phyloP scores from a whole-genome alignment of 2,797 vertebrate genomes.

The Hoplostethus atlanticus region DNA sequence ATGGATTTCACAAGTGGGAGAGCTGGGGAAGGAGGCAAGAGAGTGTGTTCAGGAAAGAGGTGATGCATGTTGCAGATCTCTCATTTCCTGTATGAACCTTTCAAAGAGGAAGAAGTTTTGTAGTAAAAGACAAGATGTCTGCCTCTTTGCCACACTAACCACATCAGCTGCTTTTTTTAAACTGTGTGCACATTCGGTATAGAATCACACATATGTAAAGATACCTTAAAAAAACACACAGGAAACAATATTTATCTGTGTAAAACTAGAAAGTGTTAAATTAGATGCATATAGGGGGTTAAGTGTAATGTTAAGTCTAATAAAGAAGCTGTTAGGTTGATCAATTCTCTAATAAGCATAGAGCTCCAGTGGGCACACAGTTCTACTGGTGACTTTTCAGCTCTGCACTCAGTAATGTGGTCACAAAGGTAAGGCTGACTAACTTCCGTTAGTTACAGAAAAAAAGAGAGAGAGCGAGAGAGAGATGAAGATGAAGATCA shows the following conservation, averaged over 20 bases:
- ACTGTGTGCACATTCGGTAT: neutral
- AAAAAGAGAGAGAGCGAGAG: conserved; percentile 22
- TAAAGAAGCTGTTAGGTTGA: neutral
- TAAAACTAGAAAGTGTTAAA: too few relatives aligned
- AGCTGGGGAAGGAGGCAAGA: neutral
- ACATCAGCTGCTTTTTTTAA: conserved; percentile 43
- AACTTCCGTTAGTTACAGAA: conserved; percentile 66
- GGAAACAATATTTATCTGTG: neutral
- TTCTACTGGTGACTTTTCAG: conserved; percentile 1
- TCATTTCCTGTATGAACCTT: conserved; percentile 79
- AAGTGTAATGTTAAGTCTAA: neutral
- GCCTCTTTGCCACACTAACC: conserved; percentile 42
- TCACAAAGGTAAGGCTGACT: conserved; percentile 72
- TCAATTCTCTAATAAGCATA: neutral
- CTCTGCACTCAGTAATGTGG: conserved; percentile 59
- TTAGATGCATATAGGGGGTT: neutral
- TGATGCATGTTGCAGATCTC: conserved; percentile 69
- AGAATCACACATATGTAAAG: neutral
- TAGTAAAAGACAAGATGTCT: conserved; percentile 72
- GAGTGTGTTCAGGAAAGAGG: conserved; percentile 32
- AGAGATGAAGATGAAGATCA: conserved; percentile 1
- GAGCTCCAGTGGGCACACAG: neutral
- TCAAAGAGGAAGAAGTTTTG: conserved; percentile 77
- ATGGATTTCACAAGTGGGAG: too few relatives aligned
- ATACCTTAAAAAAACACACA: neutral